Evolutionary conservation across 2,888 invertebrate species (phyloP).

Genomic region (Idaea straminata): DNA sequence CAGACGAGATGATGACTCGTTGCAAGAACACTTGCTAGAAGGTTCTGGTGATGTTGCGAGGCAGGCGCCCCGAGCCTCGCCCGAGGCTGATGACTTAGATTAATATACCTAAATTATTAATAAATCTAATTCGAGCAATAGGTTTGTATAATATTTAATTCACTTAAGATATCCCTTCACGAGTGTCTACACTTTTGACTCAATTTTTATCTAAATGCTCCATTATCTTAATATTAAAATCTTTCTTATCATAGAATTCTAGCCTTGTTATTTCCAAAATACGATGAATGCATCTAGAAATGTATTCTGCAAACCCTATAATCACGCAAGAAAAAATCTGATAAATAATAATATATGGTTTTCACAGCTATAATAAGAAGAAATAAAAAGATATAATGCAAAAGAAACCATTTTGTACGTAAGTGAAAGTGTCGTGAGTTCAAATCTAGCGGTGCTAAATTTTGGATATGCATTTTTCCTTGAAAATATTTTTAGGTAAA

Average conservation of each 20-base stretch:
- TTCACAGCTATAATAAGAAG: too few relatives aligned
- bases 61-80: conserved; percentile 52
- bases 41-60: conserved; percentile 9
- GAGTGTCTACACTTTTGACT: not conserved
- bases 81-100: conserved; percentile 66
- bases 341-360: too few relatives aligned
- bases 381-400: too few relatives aligned
- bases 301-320: too few relatives aligned
- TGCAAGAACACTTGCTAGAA: not conserved
- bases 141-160: conserved; percentile 21
- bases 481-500: not conserved
- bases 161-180: conserved; percentile 6
- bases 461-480: too few relatives aligned
- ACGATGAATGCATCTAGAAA: too few relatives aligned
- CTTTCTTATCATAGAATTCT: not conserved
- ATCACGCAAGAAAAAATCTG: too few relatives aligned
- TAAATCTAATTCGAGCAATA: conserved; percentile 19
- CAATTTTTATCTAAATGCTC: too few relatives aligned
- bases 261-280: too few relatives aligned
- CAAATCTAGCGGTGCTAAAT: too few relatives aligned
- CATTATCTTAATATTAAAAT: not conserved
- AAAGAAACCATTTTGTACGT: too few relatives aligned
- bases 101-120: conserved; percentile 45
- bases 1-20: conserved; percentile 51
- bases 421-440: too few relatives aligned